Base-by-base conservation (phyloP, 1,140 invertebrate genomes). In the Euwallacea fornicatus region DNA sequence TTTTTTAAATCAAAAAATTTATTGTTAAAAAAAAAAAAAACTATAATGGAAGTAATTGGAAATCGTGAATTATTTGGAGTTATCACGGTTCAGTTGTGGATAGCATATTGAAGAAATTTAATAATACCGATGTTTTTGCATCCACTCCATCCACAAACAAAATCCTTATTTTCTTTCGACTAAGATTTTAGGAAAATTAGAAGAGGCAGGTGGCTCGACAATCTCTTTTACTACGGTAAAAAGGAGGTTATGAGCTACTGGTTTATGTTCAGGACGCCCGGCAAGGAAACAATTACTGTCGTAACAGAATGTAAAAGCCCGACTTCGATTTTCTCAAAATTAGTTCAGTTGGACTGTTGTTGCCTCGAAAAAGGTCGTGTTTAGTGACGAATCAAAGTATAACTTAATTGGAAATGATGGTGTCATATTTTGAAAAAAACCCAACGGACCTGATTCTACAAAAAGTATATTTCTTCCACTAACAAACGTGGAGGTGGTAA, bases 111-210 rank as follows among this genome's bases (percentile, higher is more conserved):
- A 33, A 33, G 21, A 33, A 33, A 33, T 33, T 33, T 33, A 33
- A 33, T 4, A 33, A 33, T 2, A 33, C 21, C 4, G 21, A 4
- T 33, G 21, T 2, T 33, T 33, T 33, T 33, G 21, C 21, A 33
- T 33, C 21, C 21, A 33, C 21, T 33, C 21, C 21, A n/a, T n/a
- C n/a, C n/a, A n/a, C n/a, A 50, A 50, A 50, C 2, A 50, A 50
- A 50, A 50, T 50, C 46, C 9, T 50, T 33, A 33, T 50, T 50
- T 2, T 50, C 6, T 6, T 50, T 50, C 46, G 1, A 50, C 46
- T 6, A 50, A 50, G 46, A 50, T 13, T 50, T 50, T 50, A 13
- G 46, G 46, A 50, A 50, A 50, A 50, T 50, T 50, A 50, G 46
- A 50, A 50, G 2, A 50, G 46, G 46, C 46, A 10, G 9, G 46